These are phyloP conservation scores for Dreissena rostriformis DNA, from an alignment of 1,140 invertebrate genomes.

Conservation along the genomic window DNA sequence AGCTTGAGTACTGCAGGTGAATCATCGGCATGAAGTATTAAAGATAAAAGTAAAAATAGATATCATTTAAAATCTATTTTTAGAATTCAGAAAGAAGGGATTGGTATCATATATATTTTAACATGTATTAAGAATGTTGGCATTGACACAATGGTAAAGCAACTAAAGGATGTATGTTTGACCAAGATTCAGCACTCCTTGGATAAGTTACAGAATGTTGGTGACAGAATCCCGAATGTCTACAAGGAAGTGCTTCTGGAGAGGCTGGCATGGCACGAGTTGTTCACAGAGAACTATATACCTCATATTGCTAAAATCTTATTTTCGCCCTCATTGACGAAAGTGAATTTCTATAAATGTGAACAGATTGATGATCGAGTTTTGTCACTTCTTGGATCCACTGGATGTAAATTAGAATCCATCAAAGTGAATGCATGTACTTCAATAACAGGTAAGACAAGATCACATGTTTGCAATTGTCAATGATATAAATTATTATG, in stretches of 20 bases:
- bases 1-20: too few relatives aligned
- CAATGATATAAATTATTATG: neutral
- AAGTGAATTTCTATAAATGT: slow-evolving; percentile 72
- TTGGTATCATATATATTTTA: too few relatives aligned
- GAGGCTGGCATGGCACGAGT: slow-evolving; percentile 69
- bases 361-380: slow-evolving; percentile 67
- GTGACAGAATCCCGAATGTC: slow-evolving; percentile 62
- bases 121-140: too few relatives aligned
- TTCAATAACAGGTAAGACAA: slow-evolving; percentile 66
- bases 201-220: slow-evolving; percentile 59
- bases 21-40: too few relatives aligned
- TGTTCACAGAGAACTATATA: slow-evolving; percentile 63
- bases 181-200: slow-evolving; percentile 65
- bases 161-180: slow-evolving; percentile 68
- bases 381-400: slow-evolving; percentile 57
- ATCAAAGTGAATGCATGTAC: slow-evolving; percentile 64
- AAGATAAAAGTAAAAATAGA: too few relatives aligned
- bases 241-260: slow-evolving; percentile 74
- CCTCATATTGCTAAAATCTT: slow-evolving; percentile 66
- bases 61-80: too few relatives aligned
- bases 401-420: slow-evolving; percentile 64
- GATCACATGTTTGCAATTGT: neutral
- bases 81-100: too few relatives aligned
- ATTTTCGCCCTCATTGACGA: slow-evolving; percentile 59
- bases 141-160: slow-evolving; percentile 63